These are phyloP conservation scores for Nansenia antarctica DNA, from an alignment of 2,113 vertebrate species.

Conservation along the genomic window DNA sequence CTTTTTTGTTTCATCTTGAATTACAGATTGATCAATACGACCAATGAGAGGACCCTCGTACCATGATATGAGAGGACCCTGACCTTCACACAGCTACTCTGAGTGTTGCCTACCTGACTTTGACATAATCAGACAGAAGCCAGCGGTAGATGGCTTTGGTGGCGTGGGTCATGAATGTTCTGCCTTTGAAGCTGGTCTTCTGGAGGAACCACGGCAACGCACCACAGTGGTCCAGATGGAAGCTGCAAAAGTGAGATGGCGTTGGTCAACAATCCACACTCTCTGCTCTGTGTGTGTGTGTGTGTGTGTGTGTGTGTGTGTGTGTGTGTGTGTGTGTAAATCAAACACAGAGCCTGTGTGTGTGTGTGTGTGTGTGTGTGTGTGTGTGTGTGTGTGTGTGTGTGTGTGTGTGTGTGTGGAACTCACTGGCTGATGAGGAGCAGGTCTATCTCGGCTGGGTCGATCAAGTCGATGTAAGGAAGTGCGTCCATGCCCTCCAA, in stretches of 20 bases:
- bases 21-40: too few relatives aligned
- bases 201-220: slow-evolving; percentile 98
- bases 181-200: slow-evolving; percentile 98
- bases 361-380: too few relatives aligned
- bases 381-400: too few relatives aligned
- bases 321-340: too few relatives aligned
- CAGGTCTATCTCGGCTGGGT: slow-evolving; percentile 97
- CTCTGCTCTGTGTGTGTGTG: too few relatives aligned
- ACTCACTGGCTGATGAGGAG: slow-evolving; percentile 98
- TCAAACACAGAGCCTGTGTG: too few relatives aligned
- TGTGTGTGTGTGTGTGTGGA: too few relatives aligned
- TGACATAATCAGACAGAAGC: slow-evolving; percentile 97
- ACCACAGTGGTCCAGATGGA: slow-evolving; percentile 98
- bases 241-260: slow-evolving; percentile 77
- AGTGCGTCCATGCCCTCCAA: slow-evolving; percentile 98
- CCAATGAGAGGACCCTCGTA: too few relatives aligned
- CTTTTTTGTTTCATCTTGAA: too few relatives aligned
- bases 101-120: slow-evolving; percentile 87
- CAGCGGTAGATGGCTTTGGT: slow-evolving; percentile 99
- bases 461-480: slow-evolving; percentile 96
- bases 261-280: too few relatives aligned
- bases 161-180: slow-evolving; percentile 98
- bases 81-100: neutral
- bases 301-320: too few relatives aligned
- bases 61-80: too few relatives aligned